Evolutionary conservation across 2,113 vertebrate species (phyloP), one percentile per base, ranked within the genome.

Genomic region (Tympanuchus pallidicinctus): DNA sequence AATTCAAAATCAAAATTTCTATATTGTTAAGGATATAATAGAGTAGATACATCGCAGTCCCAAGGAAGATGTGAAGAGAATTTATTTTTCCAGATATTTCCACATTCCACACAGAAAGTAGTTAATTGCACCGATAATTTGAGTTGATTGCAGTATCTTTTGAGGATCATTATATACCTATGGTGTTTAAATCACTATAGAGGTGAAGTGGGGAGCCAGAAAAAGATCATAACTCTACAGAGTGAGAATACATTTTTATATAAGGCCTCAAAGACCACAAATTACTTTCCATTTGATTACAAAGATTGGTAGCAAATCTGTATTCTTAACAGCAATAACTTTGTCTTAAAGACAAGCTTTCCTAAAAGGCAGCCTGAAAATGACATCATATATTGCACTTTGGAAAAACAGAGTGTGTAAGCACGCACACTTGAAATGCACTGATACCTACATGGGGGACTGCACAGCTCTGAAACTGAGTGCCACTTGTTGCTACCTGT

Each of bases 1-100:
- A 75, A 59, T 87, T 75, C 52, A 92, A 78, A 89, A 84, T 89
- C 79, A 56, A 84, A 63, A 82, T 93, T 92, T 87, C 36, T 74
- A 12, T 90, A 63, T 47, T 89, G 18, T 72, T 93, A 79, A 89
- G 60, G 59, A 88, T 88, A 63, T 60, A 73, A 6, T 38, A 27
- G 18, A 80, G 76, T 13, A 69, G 20, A 92, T 74, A 40, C 36
- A 54, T 92, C 38, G 13, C 3, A 47, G 1, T 75, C 40, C 40
- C 54, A 50, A 70, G 54, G 40, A 77, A 94, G 43, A 74, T 43
- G 17, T 32, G 24, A 1, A 71, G 70, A 9, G 22, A 65, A 22
- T 72, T 34, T 67, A 14, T 88, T 88, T 89, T 87, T 70, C 38
- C 12, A 16, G 32, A 43, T 4, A 86, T 71, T 86, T 92, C 27